phyloP scores from a whole-genome alignment of 2,888 invertebrate genomes.

The Ischnus inquisitorius region DNA sequence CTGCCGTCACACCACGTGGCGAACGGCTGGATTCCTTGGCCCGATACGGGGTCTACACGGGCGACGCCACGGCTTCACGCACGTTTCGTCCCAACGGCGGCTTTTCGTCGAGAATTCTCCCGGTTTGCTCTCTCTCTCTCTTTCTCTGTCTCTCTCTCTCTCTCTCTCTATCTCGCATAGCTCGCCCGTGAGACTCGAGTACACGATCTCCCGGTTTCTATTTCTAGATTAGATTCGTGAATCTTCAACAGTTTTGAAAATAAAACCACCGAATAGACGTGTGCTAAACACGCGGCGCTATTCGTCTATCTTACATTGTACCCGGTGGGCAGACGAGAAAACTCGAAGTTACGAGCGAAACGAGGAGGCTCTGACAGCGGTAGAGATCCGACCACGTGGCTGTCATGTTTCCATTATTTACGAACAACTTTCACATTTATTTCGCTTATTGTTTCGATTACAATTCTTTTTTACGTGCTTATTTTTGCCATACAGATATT shows the following conservation, averaged over 20 bases:
- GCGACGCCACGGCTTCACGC: slow-evolving; percentile 66
- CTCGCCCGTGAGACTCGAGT: neutral
- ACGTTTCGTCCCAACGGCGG: slow-evolving; percentile 53
- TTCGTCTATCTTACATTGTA: neutral
- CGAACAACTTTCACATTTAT: neutral
- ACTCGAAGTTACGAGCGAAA: neutral
- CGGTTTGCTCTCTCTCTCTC: too few species aligned
- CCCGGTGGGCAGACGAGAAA: neutral
- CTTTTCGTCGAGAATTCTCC: slow-evolving; percentile 43
- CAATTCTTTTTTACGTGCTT: neutral
- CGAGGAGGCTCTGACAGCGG: neutral
- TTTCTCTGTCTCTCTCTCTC: too few species aligned
- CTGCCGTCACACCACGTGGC: slow-evolving; percentile 71
- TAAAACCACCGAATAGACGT: slow-evolving; percentile 41
- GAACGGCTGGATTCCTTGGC: slow-evolving; percentile 69
- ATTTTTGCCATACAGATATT: neutral
- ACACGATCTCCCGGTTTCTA: slow-evolving; percentile 47
- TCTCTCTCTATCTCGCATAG: neutral
- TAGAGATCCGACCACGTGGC: neutral
- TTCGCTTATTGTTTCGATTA: neutral
- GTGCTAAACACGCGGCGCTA: slow-evolving; percentile 14
- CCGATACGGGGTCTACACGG: slow-evolving; percentile 72
- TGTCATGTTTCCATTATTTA: neutral
- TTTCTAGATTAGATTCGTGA: slow-evolving; percentile 60
- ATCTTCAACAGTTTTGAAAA: slow-evolving; percentile 39